Percentiles rank a stretch among this genome's conserved stretches.
phyloP scores from a whole-genome alignment of 2,113 vertebrate genomes.

The Eolophus roseicapilla region DNA sequence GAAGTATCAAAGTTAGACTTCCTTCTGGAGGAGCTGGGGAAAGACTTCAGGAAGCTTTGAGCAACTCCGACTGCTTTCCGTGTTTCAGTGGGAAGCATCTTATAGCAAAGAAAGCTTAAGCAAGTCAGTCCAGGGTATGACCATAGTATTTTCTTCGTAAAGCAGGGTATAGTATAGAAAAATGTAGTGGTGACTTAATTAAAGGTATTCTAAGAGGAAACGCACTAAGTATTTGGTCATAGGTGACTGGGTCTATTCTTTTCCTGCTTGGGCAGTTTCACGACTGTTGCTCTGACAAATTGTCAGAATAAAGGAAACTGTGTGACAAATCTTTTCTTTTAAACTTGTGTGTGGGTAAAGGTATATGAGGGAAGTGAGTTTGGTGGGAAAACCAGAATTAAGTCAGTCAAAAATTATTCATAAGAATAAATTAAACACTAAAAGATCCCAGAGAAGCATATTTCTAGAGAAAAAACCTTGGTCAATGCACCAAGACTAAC shows the following conservation, averaged over 20 bases:
- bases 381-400: neutral
- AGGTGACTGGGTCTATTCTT: neutral
- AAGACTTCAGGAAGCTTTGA: neutral
- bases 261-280: neutral
- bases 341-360: neutral
- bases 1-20: neutral
- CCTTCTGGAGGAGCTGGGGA: neutral
- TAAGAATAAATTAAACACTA: neutral
- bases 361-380: neutral
- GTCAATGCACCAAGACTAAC: neutral
- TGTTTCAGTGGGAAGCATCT: neutral
- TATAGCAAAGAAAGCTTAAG: neutral
- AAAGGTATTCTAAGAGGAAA: neutral
- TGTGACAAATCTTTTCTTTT: neutral
- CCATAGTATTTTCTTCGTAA: neutral
- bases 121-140: neutral
- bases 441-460: neutral
- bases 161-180: neutral
- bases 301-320: neutral
- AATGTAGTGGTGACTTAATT: neutral
- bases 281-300: neutral
- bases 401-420: neutral
- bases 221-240: neutral
- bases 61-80: neutral
- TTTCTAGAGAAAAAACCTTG: neutral